A percentile compares a stretch with the other conserved stretches of the same genome.
phyloP scores from a whole-genome alignment of 2,888 invertebrate genomes.

The Ophion ventricosus region DNA sequence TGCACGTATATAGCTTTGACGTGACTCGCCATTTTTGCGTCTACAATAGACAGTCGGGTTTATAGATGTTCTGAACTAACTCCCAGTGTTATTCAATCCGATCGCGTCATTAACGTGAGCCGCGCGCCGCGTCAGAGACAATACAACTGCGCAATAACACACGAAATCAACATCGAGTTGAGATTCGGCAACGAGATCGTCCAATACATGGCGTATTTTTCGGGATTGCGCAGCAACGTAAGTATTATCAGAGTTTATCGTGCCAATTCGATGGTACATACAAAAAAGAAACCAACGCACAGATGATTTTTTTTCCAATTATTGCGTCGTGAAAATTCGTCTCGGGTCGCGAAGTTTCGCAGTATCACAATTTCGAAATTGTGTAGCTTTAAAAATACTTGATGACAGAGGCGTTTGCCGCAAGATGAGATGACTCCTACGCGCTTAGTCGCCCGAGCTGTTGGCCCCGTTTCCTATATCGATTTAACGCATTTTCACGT shows the following conservation, averaged over 20 bases:
- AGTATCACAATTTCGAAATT: slow-evolving; percentile 30
- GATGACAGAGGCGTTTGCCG: slow-evolving; percentile 14
- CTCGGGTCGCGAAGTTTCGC: not conserved
- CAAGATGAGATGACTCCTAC: slow-evolving; percentile 38
- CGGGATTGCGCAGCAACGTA: slow-evolving; percentile 40
- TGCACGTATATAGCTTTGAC: slow-evolving; percentile 5
- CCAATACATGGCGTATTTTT: slow-evolving; percentile 56
- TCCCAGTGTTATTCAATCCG: slow-evolving; percentile 36
- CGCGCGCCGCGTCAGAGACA: not conserved
- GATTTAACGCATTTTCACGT: slow-evolving; percentile 24
- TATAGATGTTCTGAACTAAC: slow-evolving; percentile 13
- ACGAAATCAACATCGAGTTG: slow-evolving; percentile 3
- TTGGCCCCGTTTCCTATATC: slow-evolving; percentile 33
- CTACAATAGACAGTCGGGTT: slow-evolving; percentile 20
- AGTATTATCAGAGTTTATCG: slow-evolving; percentile 25
- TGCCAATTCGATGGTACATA: not conserved
- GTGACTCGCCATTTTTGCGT: slow-evolving; percentile 47
- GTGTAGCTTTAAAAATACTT: slow-evolving; percentile 59
- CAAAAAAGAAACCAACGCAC: not conserved
- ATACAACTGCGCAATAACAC: slow-evolving; percentile 50
- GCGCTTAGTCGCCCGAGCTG: not conserved
- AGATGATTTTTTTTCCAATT: not conserved
- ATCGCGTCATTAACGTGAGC: slow-evolving; percentile 44
- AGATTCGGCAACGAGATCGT: not conserved
- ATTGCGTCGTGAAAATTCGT: not conserved